phyloP scores from a whole-genome alignment of 2,113 vertebrate genomes.

The Natator depressus region DNA sequence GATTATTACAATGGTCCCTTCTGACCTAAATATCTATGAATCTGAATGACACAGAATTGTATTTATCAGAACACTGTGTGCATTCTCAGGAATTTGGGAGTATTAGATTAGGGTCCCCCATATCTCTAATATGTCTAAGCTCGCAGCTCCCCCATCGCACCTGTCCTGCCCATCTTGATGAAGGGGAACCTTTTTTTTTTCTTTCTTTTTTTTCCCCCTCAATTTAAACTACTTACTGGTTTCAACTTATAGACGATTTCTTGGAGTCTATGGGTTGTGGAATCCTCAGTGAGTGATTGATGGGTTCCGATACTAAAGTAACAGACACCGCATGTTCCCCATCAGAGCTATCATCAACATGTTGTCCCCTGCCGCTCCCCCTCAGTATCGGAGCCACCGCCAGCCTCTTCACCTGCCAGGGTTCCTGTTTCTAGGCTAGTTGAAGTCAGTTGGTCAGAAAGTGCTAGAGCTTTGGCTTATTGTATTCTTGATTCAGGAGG shows the following conservation, averaged over 20 bases:
- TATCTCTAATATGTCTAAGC: not conserved
- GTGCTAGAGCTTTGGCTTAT: not conserved
- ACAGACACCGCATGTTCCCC: not conserved
- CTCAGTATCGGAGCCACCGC: too few relatives aligned
- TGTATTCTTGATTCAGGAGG: not conserved
- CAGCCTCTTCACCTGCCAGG: not conserved
- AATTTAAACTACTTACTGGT: not conserved
- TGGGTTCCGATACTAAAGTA: not conserved
- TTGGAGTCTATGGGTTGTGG: not conserved
- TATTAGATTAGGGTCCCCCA: not conserved
- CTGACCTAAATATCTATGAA: too few relatives aligned
- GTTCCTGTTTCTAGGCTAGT: not conserved
- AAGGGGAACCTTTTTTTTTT: not conserved
- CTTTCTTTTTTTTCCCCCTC: not conserved
- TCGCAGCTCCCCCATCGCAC: not conserved
- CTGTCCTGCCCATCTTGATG: not conserved
- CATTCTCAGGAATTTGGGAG: not conserved
- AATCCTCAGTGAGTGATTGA: not conserved
- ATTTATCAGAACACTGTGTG: not conserved
- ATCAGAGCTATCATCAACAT: not conserved
- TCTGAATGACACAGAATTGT: not conserved
- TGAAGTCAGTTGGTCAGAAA: not conserved
- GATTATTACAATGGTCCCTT: too few relatives aligned
- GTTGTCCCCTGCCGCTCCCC: too few relatives aligned
- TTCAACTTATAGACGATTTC: not conserved